A percentile compares a stretch with the other conserved stretches of the same genome.
Evolutionary conservation across 2,797 vertebrate species (phyloP).

Genomic region (Enteromius argenteus): DNA sequence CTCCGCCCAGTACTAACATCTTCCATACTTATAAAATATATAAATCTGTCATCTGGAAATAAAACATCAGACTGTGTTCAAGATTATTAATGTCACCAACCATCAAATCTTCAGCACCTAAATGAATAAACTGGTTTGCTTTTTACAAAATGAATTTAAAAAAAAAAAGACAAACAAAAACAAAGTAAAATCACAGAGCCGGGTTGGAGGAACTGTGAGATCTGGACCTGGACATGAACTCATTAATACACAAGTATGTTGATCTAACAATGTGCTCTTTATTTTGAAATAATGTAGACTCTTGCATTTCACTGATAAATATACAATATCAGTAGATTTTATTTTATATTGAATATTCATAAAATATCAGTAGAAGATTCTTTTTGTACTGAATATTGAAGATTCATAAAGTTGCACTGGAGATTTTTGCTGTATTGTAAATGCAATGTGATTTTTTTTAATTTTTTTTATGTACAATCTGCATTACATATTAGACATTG

Average conservation of each 20-base stretch:
- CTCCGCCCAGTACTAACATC: neutral
- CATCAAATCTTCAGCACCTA: neutral
- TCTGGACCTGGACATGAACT: neutral
- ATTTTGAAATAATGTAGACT: neutral
- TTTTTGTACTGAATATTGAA: neutral
- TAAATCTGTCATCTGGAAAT: neutral
- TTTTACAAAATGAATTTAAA: neutral
- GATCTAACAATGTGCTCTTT: neutral
- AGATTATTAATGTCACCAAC: slow-evolving; percentile 6
- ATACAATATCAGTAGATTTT: neutral
- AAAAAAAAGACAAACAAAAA: too few relatives aligned
- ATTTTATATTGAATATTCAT: neutral
- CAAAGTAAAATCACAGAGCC: neutral
- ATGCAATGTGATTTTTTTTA: neutral
- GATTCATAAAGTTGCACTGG: neutral
- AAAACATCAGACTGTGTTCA: neutral
- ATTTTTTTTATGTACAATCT: neutral
- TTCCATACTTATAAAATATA: neutral
- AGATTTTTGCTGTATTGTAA: slow-evolving; percentile 10
- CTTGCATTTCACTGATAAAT: neutral
- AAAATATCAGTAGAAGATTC: neutral
- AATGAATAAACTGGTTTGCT: neutral
- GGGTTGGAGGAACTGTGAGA: neutral
- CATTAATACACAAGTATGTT: neutral
- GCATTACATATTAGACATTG: neutral